phyloP scores from a whole-genome alignment of 1,140 invertebrate species.

The Drosophila dunni region DNA sequence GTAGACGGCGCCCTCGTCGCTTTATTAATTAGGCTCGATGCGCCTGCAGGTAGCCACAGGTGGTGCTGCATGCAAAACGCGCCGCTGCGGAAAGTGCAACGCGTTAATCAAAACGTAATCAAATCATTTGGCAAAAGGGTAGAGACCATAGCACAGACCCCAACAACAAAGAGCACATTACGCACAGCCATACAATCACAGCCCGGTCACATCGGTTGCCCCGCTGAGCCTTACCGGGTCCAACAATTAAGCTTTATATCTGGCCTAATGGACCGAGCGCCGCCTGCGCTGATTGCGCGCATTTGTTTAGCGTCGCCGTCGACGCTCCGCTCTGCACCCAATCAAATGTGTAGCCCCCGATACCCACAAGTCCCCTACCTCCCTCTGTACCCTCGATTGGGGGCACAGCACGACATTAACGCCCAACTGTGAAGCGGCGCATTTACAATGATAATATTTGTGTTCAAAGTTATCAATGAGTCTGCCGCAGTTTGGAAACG shows the following conservation, averaged over 20 bases:
- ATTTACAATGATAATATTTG: slow-evolving; percentile 84
- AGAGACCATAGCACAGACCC: slow-evolving; percentile 16
- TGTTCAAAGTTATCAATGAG: slow-evolving; percentile 80
- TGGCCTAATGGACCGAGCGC: slow-evolving; percentile 84
- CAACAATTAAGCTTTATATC: slow-evolving; percentile 85
- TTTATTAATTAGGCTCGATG: slow-evolving; percentile 83
- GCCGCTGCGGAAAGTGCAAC: slow-evolving; percentile 73
- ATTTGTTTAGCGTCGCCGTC: slow-evolving; percentile 74
- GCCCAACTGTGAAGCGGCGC: slow-evolving; percentile 83
- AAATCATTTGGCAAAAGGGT: slow-evolving; percentile 77
- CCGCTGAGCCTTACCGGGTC: slow-evolving; percentile 74
- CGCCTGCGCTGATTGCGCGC: slow-evolving; percentile 83
- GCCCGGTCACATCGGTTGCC: slow-evolving; percentile 69
- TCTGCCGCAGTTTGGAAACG: slow-evolving; percentile 46
- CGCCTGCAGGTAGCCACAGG: slow-evolving; percentile 79
- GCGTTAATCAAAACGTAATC: slow-evolving; percentile 82
- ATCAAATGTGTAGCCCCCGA: slow-evolving; percentile 47
- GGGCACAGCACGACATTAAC: slow-evolving; percentile 79
- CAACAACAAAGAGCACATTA: slow-evolving; percentile 42
- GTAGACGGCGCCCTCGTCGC: slow-evolving; percentile 46
- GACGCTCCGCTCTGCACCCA: slow-evolving; percentile 37
- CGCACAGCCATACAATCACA: slow-evolving; percentile 59
- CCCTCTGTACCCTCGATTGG: slow-evolving; percentile 8
- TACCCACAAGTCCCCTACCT: not conserved
- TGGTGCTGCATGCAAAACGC: slow-evolving; percentile 74